Percentiles rank a stretch among this genome's conserved stretches.
Conservation (phyloP, 2,888 invertebrate species). For the Tribolium freemani region DNA sequence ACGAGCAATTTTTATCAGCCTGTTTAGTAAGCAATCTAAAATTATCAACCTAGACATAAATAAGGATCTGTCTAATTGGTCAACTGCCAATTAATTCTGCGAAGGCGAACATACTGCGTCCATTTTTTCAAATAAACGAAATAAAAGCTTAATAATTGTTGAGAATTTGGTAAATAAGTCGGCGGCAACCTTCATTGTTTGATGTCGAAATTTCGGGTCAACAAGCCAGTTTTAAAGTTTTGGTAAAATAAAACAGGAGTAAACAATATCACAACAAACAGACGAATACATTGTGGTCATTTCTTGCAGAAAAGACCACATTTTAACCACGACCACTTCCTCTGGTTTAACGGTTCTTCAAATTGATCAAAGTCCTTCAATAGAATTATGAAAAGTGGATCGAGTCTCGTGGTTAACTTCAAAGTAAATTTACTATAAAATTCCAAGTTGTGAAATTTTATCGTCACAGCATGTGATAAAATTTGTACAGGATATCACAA, state of each 20-base stretch:
- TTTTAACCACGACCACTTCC: too few species aligned
- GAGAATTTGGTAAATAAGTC: background rate
- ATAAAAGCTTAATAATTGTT: background rate
- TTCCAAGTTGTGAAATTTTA: background rate
- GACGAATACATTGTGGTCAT: background rate
- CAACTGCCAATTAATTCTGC: background rate
- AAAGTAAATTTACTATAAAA: background rate
- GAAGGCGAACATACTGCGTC: background rate
- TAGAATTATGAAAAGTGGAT: background rate
- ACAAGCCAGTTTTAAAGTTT: conserved; percentile 2
- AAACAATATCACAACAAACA: background rate
- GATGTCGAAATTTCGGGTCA: conserved; percentile 5
- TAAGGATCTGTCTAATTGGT: background rate
- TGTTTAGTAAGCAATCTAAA: background rate
- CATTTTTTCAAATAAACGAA: background rate
- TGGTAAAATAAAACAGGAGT: background rate
- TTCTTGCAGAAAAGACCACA: too few species aligned
- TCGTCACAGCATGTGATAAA: background rate
- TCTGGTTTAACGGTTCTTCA: background rate
- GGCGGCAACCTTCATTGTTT: background rate
- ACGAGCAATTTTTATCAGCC: background rate
- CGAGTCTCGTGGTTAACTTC: background rate
- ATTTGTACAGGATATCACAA: background rate
- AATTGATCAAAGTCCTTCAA: background rate
- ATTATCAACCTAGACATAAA: background rate